Evolutionary conservation across 2,888 invertebrate species (phyloP), one percentile per base, ranked within the genome.

Genomic region (Napeogenes sylphis): DNA sequence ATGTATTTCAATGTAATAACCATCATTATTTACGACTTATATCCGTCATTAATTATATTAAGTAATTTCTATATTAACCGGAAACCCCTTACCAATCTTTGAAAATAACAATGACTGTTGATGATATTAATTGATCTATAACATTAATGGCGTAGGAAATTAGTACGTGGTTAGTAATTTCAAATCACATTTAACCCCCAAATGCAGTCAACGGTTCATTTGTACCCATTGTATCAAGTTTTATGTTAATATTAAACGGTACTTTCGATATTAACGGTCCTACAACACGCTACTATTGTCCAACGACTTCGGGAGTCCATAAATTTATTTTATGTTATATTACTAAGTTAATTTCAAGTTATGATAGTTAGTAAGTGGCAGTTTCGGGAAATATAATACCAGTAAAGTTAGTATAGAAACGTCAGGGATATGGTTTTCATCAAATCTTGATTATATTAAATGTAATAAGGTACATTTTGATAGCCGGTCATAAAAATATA

Each of bases 341-440:
- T 73, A 73, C 67, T 55, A 71, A 73, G 75, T 75, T 78, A 78
- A 78, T 78, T 73, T 70, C 69, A 68, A 68, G 74, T 73, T 71
- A 68, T 72, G 78, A 75, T 76, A 65, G 66, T 66, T 63, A 56
- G 67, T 67, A 68, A 71, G 68, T 66, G 68, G 66, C 65, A 59
- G 68, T 70, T 68, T 64, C 57, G 62, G 46, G 55, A 58, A 45
- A 62, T 64, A 62, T 69, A 62, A 68, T 62, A 58, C 55, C 63
- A 59, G 59, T 63, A 56, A 58, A 61, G 57, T 56, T 62, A 61
- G 59, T 70, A 69, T 68, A 64, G 62, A 59, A 63, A 62, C 64
- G 61, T 59, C 62, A 61, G 14, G 64, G 64, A 62, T 60, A 62
- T 66, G 66, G 64, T 53, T 66, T 62, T 61, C 60, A 64, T 64